Conservation (phyloP, 92 coral and sea anemone genomes). For the Porites evermanni region DNA sequence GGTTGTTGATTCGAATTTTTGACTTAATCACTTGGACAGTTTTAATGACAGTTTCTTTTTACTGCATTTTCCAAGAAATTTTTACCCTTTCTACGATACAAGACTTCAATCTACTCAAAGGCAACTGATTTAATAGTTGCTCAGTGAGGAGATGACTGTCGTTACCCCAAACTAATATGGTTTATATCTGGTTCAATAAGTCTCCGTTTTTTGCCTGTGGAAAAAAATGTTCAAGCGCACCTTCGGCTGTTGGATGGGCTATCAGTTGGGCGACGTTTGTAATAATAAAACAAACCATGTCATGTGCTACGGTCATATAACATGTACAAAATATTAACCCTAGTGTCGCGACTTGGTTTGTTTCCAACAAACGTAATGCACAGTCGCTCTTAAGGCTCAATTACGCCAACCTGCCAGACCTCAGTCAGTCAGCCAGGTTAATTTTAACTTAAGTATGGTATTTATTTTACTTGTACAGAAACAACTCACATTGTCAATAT, state of each 20-base stretch:
- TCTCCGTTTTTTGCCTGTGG: background rate
- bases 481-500: conserved; percentile 20
- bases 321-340: background rate
- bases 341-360: background rate
- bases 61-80: background rate
- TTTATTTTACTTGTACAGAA: conserved; percentile 52
- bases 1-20: too few species aligned
- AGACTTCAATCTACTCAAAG: conserved; percentile 28
- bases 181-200: background rate
- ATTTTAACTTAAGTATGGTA: conserved; percentile 42
- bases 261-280: background rate
- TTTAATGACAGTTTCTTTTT: background rate
- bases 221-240: too few species aligned
- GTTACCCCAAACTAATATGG: too few species aligned
- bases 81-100: conserved; percentile 5
- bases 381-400: background rate
- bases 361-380: background rate
- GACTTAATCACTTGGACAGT: too few species aligned
- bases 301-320: background rate
- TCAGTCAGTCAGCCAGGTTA: background rate
- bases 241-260: background rate
- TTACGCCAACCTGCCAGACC: background rate
- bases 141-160: background rate
- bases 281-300: background rate
- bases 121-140: background rate